Percentiles rank a stretch among this genome's conserved stretches.
Evolutionary conservation across 2,888 invertebrate species (phyloP).

Genomic region (Cheilosia scutellata): DNA sequence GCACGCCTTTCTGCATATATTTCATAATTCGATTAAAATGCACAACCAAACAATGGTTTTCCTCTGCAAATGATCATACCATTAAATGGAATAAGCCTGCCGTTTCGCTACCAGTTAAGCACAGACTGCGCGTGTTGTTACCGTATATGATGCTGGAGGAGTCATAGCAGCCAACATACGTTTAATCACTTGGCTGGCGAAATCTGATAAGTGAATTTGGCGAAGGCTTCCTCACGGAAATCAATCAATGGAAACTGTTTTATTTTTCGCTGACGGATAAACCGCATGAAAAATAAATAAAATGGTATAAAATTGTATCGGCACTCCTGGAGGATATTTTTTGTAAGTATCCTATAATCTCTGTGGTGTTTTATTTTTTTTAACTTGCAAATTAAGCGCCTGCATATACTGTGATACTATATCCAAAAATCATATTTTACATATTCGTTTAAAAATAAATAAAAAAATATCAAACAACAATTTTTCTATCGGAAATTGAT

Average conservation of each 20-base stretch:
- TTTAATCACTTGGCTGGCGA: constrained; percentile 7
- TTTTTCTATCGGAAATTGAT: constrained; percentile 9
- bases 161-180: background rate
- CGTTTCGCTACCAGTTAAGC: constrained; percentile 18
- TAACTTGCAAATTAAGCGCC: background rate
- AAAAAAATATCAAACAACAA: no score
- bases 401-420: no score
- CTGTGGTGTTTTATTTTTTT: background rate
- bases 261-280: background rate
- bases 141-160: background rate
- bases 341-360: background rate
- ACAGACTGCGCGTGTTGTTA: background rate
- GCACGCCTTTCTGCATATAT: constrained; percentile 53
- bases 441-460: no score
- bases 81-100: constrained; percentile 55
- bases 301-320: background rate
- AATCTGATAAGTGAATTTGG: constrained; percentile 14
- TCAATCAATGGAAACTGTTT: constrained; percentile 30
- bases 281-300: constrained; percentile 6
- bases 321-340: constrained; percentile 5
- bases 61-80: constrained; percentile 55
- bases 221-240: background rate
- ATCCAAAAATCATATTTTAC: no score
- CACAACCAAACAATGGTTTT: constrained; percentile 40
- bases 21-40: constrained; percentile 56